Percentiles rank a stretch among this genome's conserved stretches.
Evolutionary conservation across 2,888 invertebrate species (phyloP).

Genomic region (Chrysolina haemoptera): DNA sequence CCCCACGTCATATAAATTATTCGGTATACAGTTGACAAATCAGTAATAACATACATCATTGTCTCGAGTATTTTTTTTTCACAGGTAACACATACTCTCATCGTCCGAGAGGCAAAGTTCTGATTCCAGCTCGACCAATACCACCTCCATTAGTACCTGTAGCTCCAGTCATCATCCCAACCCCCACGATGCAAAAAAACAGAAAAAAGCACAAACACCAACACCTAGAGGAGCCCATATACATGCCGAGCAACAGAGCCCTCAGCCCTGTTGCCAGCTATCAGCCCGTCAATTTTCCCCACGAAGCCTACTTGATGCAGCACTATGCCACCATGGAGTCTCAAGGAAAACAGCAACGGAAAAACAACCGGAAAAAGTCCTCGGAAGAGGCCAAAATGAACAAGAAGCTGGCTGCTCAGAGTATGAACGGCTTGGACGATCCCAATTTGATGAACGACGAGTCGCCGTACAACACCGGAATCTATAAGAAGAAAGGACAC

Average conservation of each 20-base stretch:
- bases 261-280: constrained; percentile 75
- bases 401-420: constrained; percentile 79
- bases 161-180: constrained; percentile 68
- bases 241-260: constrained; percentile 73
- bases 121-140: constrained; percentile 74
- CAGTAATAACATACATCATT: too few relatives aligned
- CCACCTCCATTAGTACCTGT: constrained; percentile 66
- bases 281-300: constrained; percentile 73
- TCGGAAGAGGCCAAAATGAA: constrained; percentile 73
- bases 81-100: constrained; percentile 62
- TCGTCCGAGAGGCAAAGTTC: constrained; percentile 72
- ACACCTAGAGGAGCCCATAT: constrained; percentile 74
- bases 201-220: constrained; percentile 68
- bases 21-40: too few relatives aligned
- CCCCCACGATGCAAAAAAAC: constrained; percentile 73
- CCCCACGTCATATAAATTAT: too few relatives aligned
- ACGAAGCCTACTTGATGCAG: constrained; percentile 74
- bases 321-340: constrained; percentile 73
- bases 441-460: constrained; percentile 67
- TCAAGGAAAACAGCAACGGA: constrained; percentile 58
- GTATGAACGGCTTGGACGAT: constrained; percentile 77
- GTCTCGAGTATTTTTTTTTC: constrained; percentile 36
- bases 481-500: constrained; percentile 92
- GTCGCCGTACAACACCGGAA: constrained; percentile 84
- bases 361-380: constrained; percentile 70